Conservation (phyloP, 2,113 vertebrate species). For the Neotragus pygmaeus region DNA sequence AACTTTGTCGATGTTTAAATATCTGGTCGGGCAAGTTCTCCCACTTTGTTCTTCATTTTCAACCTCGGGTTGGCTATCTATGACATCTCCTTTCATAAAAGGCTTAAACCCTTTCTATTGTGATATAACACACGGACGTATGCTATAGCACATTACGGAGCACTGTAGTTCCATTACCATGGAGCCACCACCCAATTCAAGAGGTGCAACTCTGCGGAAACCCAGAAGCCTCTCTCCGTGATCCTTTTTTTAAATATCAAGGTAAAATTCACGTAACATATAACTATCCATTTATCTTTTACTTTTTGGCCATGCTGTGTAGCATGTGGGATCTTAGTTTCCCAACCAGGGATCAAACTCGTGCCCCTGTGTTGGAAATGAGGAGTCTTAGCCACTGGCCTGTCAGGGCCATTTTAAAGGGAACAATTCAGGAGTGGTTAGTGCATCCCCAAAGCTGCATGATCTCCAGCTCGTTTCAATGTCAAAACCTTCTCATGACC, state of each 20-base stretch:
- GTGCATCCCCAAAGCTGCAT: not conserved
- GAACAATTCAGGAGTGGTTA: not conserved
- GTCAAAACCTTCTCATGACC: not conserved
- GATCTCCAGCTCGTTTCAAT: not conserved
- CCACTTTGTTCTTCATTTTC: not conserved
- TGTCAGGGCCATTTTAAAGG: not conserved
- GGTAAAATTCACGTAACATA: not conserved
- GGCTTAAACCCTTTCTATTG: not conserved
- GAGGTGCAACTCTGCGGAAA: not conserved
- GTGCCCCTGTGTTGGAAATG: not conserved
- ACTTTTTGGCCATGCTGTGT: not conserved
- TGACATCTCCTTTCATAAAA: not conserved
- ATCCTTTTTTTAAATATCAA: not conserved
- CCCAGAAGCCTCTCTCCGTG: not conserved
- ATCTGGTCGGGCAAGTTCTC: not conserved
- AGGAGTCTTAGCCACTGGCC: not conserved
- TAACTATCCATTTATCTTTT: not conserved
- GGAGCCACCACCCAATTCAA: not conserved
- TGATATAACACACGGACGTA: not conserved
- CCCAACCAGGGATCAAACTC: not conserved
- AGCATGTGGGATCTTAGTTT: not conserved
- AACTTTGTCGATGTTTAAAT: not conserved
- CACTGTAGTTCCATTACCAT: rapidly evolving
- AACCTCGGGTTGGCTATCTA: not conserved
- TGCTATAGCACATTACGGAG: not conserved